A percentile compares a stretch with the other conserved stretches of the same genome.
Evolutionary conservation across 1,140 invertebrate species (phyloP).

Genomic region (Lethocerus indicus): DNA sequence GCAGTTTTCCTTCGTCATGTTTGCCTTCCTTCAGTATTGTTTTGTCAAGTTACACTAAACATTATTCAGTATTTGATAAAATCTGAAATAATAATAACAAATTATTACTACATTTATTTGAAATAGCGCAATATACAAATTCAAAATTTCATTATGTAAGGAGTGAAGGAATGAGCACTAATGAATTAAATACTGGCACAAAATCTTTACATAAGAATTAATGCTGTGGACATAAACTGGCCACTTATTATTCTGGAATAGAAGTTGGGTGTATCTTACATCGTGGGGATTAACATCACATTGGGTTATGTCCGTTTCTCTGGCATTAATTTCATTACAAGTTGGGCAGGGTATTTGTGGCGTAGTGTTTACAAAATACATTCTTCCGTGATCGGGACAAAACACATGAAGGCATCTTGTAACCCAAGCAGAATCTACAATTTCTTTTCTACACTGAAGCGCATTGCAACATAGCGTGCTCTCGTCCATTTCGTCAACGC

Average conservation of each 20-base stretch:
- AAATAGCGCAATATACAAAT: not conserved
- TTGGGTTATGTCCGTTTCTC: slow-evolving; percentile 7
- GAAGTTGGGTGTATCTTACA: slow-evolving; percentile 3
- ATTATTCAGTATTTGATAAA: no score
- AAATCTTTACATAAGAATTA: no score
- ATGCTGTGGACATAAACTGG: no score
- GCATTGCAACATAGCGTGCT: slow-evolving; percentile 9
- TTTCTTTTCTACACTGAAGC: slow-evolving; percentile 1
- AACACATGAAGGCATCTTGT: slow-evolving; percentile 13
- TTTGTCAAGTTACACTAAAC: no score
- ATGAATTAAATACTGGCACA: no score
- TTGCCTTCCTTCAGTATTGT: no score
- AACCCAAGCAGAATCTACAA: slow-evolving; percentile 6
- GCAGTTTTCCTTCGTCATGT: no score
- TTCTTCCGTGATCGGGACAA: slow-evolving; percentile 11
- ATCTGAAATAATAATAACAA: no score
- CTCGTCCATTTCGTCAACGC: slow-evolving; percentile 10
- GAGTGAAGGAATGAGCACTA: no score
- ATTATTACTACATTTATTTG: no score
- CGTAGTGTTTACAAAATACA: slow-evolving; percentile 5
- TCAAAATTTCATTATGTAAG: not conserved
- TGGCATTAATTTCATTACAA: slow-evolving; percentile 10
- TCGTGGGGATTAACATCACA: slow-evolving; percentile 9
- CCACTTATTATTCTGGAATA: not conserved
- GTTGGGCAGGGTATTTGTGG: slow-evolving; percentile 11